Evolutionary conservation across 1,140 invertebrate genomes (phyloP).

Genomic region (Onthophagus taurus): DNA sequence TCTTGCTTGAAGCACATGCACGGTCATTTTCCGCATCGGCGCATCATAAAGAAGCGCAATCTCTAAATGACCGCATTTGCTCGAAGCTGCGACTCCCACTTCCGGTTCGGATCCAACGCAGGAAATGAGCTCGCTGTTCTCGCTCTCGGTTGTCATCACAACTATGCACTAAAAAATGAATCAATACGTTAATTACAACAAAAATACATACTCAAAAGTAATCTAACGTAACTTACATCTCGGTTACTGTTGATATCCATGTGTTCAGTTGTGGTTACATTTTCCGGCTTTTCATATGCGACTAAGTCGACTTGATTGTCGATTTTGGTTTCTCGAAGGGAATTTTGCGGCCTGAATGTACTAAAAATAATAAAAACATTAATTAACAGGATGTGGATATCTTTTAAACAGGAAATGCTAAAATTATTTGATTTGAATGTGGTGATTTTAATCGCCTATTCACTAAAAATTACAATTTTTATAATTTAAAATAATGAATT

Average conservation of each 20-base stretch:
- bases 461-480: background rate
- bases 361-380: conserved; percentile 1
- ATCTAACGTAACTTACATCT: conserved; percentile 37
- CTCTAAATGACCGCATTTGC: conserved; percentile 67
- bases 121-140: conserved; percentile 25
- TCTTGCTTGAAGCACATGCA: conserved; percentile 77
- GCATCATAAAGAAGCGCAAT: conserved; percentile 83
- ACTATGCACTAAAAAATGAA: conserved; percentile 30
- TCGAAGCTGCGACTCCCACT: background rate
- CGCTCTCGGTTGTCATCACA: conserved; percentile 33
- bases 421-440: too few relatives aligned
- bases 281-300: conserved; percentile 26
- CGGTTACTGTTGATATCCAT: conserved; percentile 34
- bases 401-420: too few relatives aligned
- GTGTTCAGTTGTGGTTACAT: conserved; percentile 26
- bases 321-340: conserved; percentile 34
- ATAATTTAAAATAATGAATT: too few relatives aligned
- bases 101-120: conserved; percentile 24
- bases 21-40: conserved; percentile 79
- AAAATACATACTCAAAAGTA: background rate
- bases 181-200: background rate
- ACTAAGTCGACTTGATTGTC: conserved; percentile 35
- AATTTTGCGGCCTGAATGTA: conserved; percentile 5
- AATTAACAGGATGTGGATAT: too few relatives aligned
- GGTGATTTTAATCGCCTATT: background rate